Percentiles rank a stretch among this genome's conserved stretches.
Evolutionary conservation across 2,888 invertebrate species (phyloP).

Genomic region (Augiades crinisus): DNA sequence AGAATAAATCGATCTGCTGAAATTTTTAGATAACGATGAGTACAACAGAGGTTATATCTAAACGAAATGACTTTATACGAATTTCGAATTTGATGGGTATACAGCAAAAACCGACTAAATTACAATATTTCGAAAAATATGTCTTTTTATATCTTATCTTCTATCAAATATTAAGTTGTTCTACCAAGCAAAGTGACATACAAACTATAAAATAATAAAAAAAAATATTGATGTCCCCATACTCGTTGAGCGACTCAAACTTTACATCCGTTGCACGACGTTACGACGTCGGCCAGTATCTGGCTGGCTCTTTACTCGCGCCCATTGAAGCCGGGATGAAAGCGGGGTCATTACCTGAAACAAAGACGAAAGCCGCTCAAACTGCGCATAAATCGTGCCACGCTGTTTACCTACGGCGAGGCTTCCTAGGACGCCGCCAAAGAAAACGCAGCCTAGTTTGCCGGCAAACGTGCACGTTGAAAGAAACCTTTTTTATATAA

Average conservation of each 20-base stretch:
- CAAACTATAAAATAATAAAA: no score
- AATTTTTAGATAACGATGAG: conserved; percentile 29
- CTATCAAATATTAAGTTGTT: no score
- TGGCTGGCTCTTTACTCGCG: conserved; percentile 56
- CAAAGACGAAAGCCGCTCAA: conserved; percentile 76
- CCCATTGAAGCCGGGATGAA: conserved; percentile 75
- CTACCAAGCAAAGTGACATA: no score
- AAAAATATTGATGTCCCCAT: no score
- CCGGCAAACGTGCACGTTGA: conserved; percentile 43
- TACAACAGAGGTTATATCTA: conserved; percentile 18
- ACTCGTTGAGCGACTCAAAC: no score
- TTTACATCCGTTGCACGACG: conserved; percentile 13
- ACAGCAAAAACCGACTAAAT: no score
- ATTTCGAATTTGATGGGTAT: no score
- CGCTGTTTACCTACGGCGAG: conserved; percentile 70
- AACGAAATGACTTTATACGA: conserved; percentile 1
- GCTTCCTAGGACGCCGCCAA: conserved; percentile 66
- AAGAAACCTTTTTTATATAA: conserved; percentile 54
- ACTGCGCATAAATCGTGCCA: conserved; percentile 75
- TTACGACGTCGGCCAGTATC: conserved; percentile 49
- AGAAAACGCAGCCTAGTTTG: conserved; percentile 73
- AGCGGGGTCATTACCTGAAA: conserved; percentile 79
- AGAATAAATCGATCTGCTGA: conserved; percentile 35
- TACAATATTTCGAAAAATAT: no score
- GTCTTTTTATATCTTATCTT: no score